Percentiles rank a stretch among this genome's conserved stretches.
phyloP scores from a whole-genome alignment of 2,888 invertebrate genomes.

The Ennomos quercinarius region DNA sequence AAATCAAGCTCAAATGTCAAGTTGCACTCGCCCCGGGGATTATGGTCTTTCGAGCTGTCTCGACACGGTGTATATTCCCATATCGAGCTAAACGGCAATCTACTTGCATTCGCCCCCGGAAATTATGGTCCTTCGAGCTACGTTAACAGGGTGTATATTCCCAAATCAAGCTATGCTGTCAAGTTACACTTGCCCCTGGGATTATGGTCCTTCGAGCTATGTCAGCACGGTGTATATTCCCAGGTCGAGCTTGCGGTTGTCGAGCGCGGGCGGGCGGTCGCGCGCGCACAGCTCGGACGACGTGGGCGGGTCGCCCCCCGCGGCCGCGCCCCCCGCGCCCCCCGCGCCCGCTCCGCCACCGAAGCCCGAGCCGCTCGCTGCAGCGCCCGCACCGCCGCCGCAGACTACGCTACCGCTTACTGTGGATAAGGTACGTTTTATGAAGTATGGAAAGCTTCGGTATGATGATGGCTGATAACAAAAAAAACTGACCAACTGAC shows the following conservation, averaged over 20 bases:
- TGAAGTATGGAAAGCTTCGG: background rate
- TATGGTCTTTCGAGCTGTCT: too few species aligned
- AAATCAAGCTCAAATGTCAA: too few species aligned
- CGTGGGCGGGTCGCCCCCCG: slow-evolving; percentile 36
- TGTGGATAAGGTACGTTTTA: slow-evolving; percentile 67
- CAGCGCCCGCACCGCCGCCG: slow-evolving; percentile 37
- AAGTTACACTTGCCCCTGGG: background rate
- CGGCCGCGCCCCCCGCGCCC: slow-evolving; percentile 24
- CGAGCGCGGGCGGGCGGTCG: slow-evolving; percentile 32
- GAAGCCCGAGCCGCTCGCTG: slow-evolving; percentile 16
- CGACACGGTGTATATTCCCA: too few species aligned
- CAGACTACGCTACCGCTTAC: slow-evolving; percentile 71
- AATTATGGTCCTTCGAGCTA: too few species aligned
- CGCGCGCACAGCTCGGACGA: slow-evolving; percentile 40
- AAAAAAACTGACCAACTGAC: too few species aligned
- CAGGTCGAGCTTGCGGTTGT: slow-evolving; percentile 38
- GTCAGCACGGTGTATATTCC: too few species aligned
- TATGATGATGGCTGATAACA: too few species aligned
- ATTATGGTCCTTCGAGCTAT: slow-evolving; percentile 1
- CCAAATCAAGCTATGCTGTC: too few species aligned
- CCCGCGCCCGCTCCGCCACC: slow-evolving; percentile 36
- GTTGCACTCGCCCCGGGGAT: too few species aligned
- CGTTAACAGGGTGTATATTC: too few species aligned
- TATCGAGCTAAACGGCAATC: too few species aligned
- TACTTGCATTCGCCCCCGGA: too few species aligned